Evolutionary conservation across 1,140 invertebrate genomes (phyloP).

Genomic region (Brachionus koreanus): DNA sequence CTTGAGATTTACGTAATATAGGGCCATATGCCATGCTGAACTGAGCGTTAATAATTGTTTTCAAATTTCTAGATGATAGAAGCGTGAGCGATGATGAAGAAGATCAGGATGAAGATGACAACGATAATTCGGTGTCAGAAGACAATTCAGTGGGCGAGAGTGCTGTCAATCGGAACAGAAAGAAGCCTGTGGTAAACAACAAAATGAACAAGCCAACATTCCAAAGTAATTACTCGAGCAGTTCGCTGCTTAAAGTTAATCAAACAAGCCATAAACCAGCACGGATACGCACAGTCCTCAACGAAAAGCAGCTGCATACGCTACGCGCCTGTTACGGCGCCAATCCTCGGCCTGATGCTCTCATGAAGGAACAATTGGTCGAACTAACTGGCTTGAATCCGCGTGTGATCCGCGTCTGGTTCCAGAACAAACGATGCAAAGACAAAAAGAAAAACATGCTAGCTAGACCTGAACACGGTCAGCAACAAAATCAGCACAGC

Average conservation of each 20-base stretch:
- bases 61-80: background rate
- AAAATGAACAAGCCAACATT: background rate
- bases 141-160: background rate
- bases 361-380: constrained; percentile 98
- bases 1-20: background rate
- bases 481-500: constrained; percentile 64
- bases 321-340: constrained; percentile 83
- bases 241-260: constrained; percentile 19
- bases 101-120: constrained; percentile 33
- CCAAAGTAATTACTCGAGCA: background rate
- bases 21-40: background rate
- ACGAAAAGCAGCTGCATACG: constrained; percentile 96
- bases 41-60: background rate
- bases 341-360: constrained; percentile 92
- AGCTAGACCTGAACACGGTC: constrained; percentile 86
- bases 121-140: constrained; percentile 44
- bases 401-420: constrained; percentile 93
- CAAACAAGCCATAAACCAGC: constrained; percentile 72
- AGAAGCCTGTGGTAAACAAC: background rate
- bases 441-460: constrained; percentile 96
- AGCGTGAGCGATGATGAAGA: constrained; percentile 22
- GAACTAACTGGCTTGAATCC: constrained; percentile 96
- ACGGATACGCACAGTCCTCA: constrained; percentile 90
- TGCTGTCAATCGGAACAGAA: background rate
- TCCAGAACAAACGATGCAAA: constrained; percentile 97